phyloP scores from a whole-genome alignment of 2,113 vertebrate genomes.

The Ciconia boyciana region DNA sequence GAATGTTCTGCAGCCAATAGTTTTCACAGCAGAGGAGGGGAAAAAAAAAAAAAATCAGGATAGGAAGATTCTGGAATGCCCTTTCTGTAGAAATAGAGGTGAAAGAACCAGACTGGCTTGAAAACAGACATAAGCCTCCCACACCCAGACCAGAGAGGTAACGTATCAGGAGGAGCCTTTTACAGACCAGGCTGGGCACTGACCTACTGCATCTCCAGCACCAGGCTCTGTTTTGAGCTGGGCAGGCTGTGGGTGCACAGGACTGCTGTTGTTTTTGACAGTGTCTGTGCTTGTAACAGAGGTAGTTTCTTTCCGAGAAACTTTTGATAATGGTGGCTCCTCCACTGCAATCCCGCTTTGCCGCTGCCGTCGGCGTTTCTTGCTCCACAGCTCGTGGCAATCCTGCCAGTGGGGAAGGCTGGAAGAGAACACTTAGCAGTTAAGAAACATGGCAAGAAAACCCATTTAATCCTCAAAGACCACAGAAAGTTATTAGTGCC shows the following conservation, averaged over 20 bases:
- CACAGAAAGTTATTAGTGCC: background rate
- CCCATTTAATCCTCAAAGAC: background rate
- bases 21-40: background rate
- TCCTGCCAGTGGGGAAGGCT: slow-evolving; percentile 98
- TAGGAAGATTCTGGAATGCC: background rate
- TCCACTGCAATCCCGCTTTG: slow-evolving; percentile 86
- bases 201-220: slow-evolving; percentile 76
- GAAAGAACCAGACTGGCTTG: background rate
- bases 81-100: background rate
- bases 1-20: background rate
- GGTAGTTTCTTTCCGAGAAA: slow-evolving; percentile 87
- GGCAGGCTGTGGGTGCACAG: slow-evolving; percentile 76
- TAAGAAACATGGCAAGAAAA: accelerated
- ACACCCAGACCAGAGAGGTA: background rate
- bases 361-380: slow-evolving; percentile 90
- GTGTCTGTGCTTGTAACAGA: slow-evolving; percentile 79
- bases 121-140: background rate
- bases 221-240: slow-evolving; percentile 72
- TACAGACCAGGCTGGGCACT: slow-evolving; percentile 31
- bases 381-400: slow-evolving; percentile 98
- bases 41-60: background rate
- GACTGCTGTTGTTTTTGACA: slow-evolving; percentile 86
- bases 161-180: background rate
- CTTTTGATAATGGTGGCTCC: slow-evolving; percentile 87
- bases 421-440: background rate